Evolutionary conservation across 2,888 invertebrate genomes (phyloP), one percentile per base, ranked within the genome.

Genomic region (Stenodema calcarata): DNA sequence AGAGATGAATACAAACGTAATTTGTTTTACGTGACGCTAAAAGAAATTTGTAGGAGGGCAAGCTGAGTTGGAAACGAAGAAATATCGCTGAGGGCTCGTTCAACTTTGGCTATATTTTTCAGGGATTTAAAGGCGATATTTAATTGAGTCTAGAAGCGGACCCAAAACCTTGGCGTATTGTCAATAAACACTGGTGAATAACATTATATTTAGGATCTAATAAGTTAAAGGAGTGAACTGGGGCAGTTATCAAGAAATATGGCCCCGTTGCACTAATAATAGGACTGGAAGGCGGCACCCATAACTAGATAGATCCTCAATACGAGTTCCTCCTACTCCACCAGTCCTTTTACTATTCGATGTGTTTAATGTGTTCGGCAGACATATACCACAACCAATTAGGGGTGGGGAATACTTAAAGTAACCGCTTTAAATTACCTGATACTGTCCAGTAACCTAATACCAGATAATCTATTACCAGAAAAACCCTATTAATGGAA

Each of bases 91-190:
- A 69, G 27, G 18, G 54, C 81, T 81, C 81, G 75, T 76, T 85
- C 85, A 85, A 85, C 85, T 85, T 75, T 47, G 76, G 76, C 85
- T 75, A 85, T 85, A 85, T 75, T 85, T 85, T 83, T 76, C 30
- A 50, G 47, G 76, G 85, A 85, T 73, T 75, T 75, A 85, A 76
- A 85, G 85, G 85, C 85, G 76, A 85, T 85, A 85, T 85, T 85
- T 85, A 85, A 85, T 85, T 85, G 85, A 85, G 85, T 50, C 50
- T 30, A 85, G 85, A 73, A 85, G 76, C 30, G 50, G 75, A 50
- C 35, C 42, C 69, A 50, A 44, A 54, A 75, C 54, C 81, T 69
- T 81, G 81, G 81, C 81, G 81, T n/a, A 81, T 81, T 81, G 81
- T 81, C 81, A 81, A 81, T 81, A 79, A 79, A 81, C 62, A 54